Evolutionary conservation across 64 coral and sea anemone species (phyloP).

Genomic region (Porites australiensis): DNA sequence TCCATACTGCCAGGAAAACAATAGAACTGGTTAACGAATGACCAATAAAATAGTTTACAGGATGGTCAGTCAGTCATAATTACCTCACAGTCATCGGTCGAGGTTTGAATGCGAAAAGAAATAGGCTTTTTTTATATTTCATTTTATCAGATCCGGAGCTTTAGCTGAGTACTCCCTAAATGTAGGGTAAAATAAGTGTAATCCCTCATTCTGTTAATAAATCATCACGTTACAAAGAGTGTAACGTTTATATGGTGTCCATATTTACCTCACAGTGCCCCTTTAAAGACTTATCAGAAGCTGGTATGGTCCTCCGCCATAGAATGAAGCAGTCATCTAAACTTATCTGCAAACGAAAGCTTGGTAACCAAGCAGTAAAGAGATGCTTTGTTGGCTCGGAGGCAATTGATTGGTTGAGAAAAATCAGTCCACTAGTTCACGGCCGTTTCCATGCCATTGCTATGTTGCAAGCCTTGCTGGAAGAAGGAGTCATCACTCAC

Average conservation of each 20-base stretch:
- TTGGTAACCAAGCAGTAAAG: slow-evolving; percentile 34
- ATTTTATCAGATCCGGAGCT: too few relatives aligned
- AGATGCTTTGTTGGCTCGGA: slow-evolving; percentile 80
- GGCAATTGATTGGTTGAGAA: slow-evolving; percentile 79
- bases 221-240: too few relatives aligned
- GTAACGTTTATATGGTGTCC: not conserved
- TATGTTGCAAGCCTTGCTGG: slow-evolving; percentile 84
- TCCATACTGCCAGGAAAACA: too few relatives aligned
- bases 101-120: too few relatives aligned
- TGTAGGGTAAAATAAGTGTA: too few relatives aligned
- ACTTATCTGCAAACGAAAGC: slow-evolving; percentile 65
- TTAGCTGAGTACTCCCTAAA: too few relatives aligned
- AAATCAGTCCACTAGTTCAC: slow-evolving; percentile 76
- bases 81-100: too few relatives aligned
- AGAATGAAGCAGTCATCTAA: slow-evolving; percentile 54
- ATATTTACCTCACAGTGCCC: not conserved
- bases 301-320: slow-evolving; percentile 19
- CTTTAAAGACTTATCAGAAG: not conserved
- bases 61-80: too few relatives aligned
- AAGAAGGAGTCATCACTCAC: slow-evolving; percentile 73
- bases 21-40: too few relatives aligned
- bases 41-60: too few relatives aligned
- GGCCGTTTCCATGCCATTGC: slow-evolving; percentile 77
- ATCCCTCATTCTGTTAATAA: too few relatives aligned
- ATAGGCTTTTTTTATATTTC: too few relatives aligned